Evolutionary conservation across 2,888 invertebrate genomes (phyloP).

Genomic region (Ceramica pisi): DNA sequence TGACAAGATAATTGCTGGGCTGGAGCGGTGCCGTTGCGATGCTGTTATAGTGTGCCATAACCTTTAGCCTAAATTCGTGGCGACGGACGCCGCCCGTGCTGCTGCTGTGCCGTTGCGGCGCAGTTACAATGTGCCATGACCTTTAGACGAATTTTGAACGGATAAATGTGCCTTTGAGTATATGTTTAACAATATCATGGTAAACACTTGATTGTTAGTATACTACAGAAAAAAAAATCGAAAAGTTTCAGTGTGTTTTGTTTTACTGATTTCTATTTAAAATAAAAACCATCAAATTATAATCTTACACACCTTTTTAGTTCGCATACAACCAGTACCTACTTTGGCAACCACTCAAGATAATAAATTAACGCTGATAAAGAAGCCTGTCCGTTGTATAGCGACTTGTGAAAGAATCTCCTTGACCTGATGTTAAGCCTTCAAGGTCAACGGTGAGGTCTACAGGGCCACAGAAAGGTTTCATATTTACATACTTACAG

Average conservation of each 20-base stretch:
- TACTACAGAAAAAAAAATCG: background rate
- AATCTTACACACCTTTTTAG: conserved; percentile 14
- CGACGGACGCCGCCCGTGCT: no score
- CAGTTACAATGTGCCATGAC: no score
- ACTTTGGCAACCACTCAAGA: conserved; percentile 16
- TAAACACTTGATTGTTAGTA: no score
- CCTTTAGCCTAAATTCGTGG: no score
- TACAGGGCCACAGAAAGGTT: conserved; percentile 46
- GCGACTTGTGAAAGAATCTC: conserved; percentile 50
- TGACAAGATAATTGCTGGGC: no score
- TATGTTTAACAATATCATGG: no score
- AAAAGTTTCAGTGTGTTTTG: background rate
- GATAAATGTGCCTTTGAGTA: no score
- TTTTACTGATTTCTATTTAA: background rate
- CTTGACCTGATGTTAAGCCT: conserved; percentile 60
- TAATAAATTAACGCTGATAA: conserved; percentile 57
- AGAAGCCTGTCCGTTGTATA: conserved; percentile 28
- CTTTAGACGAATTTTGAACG: no score
- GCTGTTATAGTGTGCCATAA: no score
- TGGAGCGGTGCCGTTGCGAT: no score
- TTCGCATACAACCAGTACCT: conserved; percentile 5
- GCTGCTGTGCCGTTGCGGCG: no score
- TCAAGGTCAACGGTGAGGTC: conserved; percentile 54
- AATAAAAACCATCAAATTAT: background rate
- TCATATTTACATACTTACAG: conserved; percentile 62